Conservation (phyloP, 1,140 invertebrate genomes). For the Caenorhabditis briggsae region DNA sequence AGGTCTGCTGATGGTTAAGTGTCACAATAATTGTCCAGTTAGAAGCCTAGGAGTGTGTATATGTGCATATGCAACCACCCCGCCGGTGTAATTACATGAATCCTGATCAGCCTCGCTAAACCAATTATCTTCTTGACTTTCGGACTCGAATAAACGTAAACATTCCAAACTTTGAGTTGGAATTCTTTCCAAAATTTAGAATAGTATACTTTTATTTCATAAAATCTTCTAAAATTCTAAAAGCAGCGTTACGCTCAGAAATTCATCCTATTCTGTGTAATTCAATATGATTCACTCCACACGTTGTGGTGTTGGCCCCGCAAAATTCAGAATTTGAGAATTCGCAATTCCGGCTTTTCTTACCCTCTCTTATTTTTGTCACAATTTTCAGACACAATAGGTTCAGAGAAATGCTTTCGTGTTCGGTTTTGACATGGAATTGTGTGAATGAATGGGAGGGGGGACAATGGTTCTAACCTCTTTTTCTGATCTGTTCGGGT, state of each 20-base stretch:
- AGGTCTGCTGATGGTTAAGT: conserved; percentile 49
- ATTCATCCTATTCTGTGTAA: conserved; percentile 50
- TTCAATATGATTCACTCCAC: conserved; percentile 42
- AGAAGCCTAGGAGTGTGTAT: background rate
- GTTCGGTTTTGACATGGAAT: background rate
- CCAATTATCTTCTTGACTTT: conserved; percentile 12
- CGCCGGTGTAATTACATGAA: conserved; percentile 45
- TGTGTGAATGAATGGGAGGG: background rate
- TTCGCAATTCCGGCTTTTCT: conserved; percentile 44
- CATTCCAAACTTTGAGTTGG: background rate
- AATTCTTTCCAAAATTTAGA: no score
- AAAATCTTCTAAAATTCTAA: conserved; percentile 3
- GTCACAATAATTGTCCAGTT: conserved; percentile 48
- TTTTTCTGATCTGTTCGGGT: background rate
- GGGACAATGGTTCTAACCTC: background rate
- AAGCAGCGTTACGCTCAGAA: background rate
- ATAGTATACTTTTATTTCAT: background rate
- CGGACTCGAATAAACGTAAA: background rate
- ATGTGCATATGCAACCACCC: background rate
- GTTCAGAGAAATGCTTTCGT: background rate
- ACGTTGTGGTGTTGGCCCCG: conserved; percentile 8
- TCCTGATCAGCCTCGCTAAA: conserved; percentile 48
- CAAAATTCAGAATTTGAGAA: conserved; percentile 54
- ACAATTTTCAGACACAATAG: background rate
- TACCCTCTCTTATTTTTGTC: no score